Percentiles rank a stretch among this genome's conserved stretches.
phyloP scores from a whole-genome alignment of 2,113 vertebrate species.

The Boleophthalmus pectinirostris region DNA sequence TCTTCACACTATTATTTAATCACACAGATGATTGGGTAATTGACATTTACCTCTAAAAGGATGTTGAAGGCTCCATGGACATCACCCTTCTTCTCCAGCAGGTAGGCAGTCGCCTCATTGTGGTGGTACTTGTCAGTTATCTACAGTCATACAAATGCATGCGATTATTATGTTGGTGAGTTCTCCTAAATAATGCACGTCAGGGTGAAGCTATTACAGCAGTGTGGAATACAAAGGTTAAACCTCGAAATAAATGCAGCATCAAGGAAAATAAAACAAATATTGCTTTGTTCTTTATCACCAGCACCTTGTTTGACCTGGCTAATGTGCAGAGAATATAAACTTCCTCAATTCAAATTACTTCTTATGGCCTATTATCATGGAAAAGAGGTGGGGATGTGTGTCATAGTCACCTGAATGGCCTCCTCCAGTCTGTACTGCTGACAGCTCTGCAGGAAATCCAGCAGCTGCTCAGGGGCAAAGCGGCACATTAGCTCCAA shows the following conservation, averaged over 20 bases:
- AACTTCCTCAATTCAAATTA: not conserved
- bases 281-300: no score
- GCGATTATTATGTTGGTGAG: not conserved
- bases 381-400: not conserved
- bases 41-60: conserved; percentile 83
- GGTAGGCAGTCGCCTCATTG: conserved; percentile 85
- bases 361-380: not conserved
- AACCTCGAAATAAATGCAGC: no score
- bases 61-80: conserved; percentile 87
- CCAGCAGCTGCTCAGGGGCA: conserved; percentile 79
- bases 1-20: not conserved
- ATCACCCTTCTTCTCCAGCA: conserved; percentile 94
- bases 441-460: conserved; percentile 84
- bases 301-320: no score
- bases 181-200: not conserved
- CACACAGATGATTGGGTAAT: not conserved
- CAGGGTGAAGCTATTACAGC: not conserved
- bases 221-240: not conserved
- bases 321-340: no score
- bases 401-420: conserved; percentile 77
- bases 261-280: no score
- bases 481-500: conserved; percentile 87
- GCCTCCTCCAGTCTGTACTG: conserved; percentile 90
- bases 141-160: conserved; percentile 56
- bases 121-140: conserved; percentile 85